Conservation (phyloP, 2,888 invertebrate genomes). For the Eueremaeus valkanovi region DNA sequence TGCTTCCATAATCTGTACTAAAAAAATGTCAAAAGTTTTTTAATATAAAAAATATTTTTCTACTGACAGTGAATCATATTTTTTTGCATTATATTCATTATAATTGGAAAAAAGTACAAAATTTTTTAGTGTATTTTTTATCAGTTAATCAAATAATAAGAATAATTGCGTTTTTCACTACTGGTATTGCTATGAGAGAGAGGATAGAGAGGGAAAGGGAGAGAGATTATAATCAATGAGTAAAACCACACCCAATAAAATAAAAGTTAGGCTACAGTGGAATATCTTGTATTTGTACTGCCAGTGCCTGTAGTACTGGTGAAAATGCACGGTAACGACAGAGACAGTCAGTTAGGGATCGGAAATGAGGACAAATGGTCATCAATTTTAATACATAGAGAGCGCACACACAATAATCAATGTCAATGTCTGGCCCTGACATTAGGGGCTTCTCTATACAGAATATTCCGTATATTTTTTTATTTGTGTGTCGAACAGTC, state of each 20-base stretch:
- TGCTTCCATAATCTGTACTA: neutral
- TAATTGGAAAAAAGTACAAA: too few species aligned
- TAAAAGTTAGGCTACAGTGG: neutral
- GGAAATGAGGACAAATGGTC: conserved; percentile 29
- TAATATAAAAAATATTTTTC: too few species aligned
- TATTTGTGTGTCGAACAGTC: neutral
- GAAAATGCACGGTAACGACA: neutral
- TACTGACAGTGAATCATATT: neutral
- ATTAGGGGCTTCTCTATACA: neutral
- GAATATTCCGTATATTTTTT: neutral
- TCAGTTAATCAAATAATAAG: neutral
- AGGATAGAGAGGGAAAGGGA: neutral
- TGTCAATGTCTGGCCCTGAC: conserved; percentile 25
- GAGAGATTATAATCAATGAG: conserved; percentile 10
- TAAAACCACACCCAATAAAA: conserved; percentile 29
- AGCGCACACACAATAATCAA: conserved; percentile 5
- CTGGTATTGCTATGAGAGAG: neutral
- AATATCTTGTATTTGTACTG: neutral
- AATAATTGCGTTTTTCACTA: neutral
- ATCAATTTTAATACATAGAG: conserved; percentile 33
- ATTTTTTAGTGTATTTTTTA: too few species aligned
- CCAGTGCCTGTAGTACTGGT: neutral
- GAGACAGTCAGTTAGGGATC: conserved; percentile 9
- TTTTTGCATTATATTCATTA: neutral
- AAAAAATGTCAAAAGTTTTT: neutral